Evolutionary conservation across 2,113 vertebrate genomes (phyloP), one percentile per base, ranked within the genome.

Genomic region (Nerophis lumbriciformis): DNA sequence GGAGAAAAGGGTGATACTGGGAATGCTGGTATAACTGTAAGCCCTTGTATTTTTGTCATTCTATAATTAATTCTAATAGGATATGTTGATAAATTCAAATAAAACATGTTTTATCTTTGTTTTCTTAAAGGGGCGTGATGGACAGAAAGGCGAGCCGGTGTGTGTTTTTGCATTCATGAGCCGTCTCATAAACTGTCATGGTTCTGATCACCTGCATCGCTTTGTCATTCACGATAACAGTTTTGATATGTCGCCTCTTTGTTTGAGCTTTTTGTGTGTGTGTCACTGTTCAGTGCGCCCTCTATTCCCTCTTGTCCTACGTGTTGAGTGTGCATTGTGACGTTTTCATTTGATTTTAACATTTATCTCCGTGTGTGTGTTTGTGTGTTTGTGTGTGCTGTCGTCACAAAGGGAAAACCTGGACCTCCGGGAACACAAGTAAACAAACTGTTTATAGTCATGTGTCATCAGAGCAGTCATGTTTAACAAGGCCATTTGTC

Each of bases 1-100:
- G 94, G 92, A 48, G 80, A 85, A 10, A 94, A 93, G 84, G 94
- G 94, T 5, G 89, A 93, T 0, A 3, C 51, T 8, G 94, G 94
- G 53, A 81, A 81, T 8, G 50, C 78, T 38, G 94, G 93, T 13
- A 57, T 58, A 11, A 35, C 69, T 19, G 91, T 92, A 72, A 77
- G 85, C 67, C 64, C 13, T 60, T 54, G 19, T 5, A 7, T 64
- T 39, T 6, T 5, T 48, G 12, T 13, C n/a, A 15, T 48, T n/a
- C 16, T 37, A 38, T 48, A 15, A 36, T n/a, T 16, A 10, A 13
- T 35, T 16, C 42, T n/a, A 36, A 51, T n/a, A 48, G 16, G 47
- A 53, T 53, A 14, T 19, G 4, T 60, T 37, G 28, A 28, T 28
- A 28, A 28, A 28, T 28, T 28, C 2, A 28, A 28, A 28, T 28